Percentiles rank a stretch among this genome's conserved stretches.
These are phyloP conservation scores for Microplitis deprimator DNA, from an alignment of 2,888 invertebrate species.

Conservation along the genomic window DNA sequence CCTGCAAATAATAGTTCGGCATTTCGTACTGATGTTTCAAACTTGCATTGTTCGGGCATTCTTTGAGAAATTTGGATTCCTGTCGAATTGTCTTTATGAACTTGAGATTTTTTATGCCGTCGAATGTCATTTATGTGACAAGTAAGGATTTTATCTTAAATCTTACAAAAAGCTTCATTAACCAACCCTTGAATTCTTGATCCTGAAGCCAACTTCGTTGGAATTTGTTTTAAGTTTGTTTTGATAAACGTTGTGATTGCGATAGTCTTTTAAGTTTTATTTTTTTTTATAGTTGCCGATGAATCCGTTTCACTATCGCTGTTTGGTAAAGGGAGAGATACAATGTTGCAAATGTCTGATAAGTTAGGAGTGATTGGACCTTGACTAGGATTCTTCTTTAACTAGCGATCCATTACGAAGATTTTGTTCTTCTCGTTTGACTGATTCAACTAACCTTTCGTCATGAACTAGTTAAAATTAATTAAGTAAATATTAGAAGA, in stretches of 20 bases:
- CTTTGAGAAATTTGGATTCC: slow-evolving; percentile 5
- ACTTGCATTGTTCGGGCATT: slow-evolving; percentile 21
- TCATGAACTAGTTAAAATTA: no score
- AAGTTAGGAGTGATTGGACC: no score
- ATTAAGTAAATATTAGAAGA: no score
- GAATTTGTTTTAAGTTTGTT: slow-evolving; percentile 12
- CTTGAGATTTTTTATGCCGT: slow-evolving; percentile 5
- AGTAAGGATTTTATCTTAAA: slow-evolving; percentile 2
- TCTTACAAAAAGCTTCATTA: slow-evolving; percentile 13
- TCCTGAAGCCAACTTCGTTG: neutral
- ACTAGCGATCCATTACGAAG: no score
- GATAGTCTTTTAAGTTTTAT: no score
- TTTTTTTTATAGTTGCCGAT: slow-evolving; percentile 7
- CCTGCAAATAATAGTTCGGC: slow-evolving; percentile 33
- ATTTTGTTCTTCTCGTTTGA: no score
- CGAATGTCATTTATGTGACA: slow-evolving; percentile 1
- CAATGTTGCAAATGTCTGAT: no score
- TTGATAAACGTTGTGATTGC: no score
- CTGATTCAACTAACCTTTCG: no score
- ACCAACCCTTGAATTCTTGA: slow-evolving; percentile 13
- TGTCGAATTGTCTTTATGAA: slow-evolving; percentile 4
- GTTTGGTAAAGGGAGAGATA: neutral
- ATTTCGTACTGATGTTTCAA: slow-evolving; percentile 24
- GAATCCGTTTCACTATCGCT: neutral
- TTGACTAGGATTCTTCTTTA: no score